phyloP scores from a whole-genome alignment of 2,888 invertebrate species.

The Protodeltote pygarga region DNA sequence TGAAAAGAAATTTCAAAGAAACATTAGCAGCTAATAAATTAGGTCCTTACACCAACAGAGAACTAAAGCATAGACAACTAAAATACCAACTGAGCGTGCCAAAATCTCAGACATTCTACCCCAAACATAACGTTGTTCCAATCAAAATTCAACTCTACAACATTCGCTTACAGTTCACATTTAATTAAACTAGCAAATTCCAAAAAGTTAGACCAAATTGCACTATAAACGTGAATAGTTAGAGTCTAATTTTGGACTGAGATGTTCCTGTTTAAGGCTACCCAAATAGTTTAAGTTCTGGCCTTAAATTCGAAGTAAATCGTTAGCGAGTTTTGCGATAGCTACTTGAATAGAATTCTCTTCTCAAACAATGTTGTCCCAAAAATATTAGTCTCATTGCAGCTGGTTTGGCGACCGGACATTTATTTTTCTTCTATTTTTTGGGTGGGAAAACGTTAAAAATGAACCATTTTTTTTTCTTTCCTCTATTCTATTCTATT shows the following conservation, averaged over 20 bases:
- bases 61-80: slow-evolving; percentile 57
- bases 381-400: slow-evolving; percentile 7
- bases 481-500: no score
- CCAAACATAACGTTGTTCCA: slow-evolving; percentile 44
- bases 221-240: slow-evolving; percentile 13
- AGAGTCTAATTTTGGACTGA: slow-evolving; percentile 25
- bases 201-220: slow-evolving; percentile 18
- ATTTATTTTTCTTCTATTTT: not conserved
- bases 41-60: slow-evolving; percentile 53
- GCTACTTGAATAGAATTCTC: slow-evolving; percentile 50
- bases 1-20: slow-evolving; percentile 24
- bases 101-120: slow-evolving; percentile 60
- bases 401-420: not conserved
- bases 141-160: slow-evolving; percentile 57
- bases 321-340: slow-evolving; percentile 50
- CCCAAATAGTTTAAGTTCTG: slow-evolving; percentile 58
- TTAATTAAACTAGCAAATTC: slow-evolving; percentile 34
- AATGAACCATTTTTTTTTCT: no score
- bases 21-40: slow-evolving; percentile 54
- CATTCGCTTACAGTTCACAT: slow-evolving; percentile 46
- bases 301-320: slow-evolving; percentile 53
- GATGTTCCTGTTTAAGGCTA: slow-evolving; percentile 14
- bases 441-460: not conserved
- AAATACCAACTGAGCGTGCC: slow-evolving; percentile 64
- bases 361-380: slow-evolving; percentile 35